Conservation (phyloP, 2,888 invertebrate species). For the Scelioninae gen. 1 region DNA sequence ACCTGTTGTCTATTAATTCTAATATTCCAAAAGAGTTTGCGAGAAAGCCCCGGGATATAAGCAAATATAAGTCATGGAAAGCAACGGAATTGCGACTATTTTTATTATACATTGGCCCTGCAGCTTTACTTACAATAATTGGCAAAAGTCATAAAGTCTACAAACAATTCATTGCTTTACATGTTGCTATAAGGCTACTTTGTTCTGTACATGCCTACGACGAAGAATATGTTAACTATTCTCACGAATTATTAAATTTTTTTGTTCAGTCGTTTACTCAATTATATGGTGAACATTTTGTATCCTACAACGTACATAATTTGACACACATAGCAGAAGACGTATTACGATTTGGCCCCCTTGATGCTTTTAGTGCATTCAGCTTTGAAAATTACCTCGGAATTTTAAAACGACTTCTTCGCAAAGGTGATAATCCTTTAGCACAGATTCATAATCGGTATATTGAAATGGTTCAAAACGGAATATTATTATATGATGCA, state of each 20-base stretch:
- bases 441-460: slow-evolving; percentile 12
- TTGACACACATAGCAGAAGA: slow-evolving; percentile 71
- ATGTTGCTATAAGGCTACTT: slow-evolving; percentile 70
- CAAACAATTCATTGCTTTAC: slow-evolving; percentile 71
- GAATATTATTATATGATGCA: background rate
- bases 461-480: slow-evolving; percentile 3
- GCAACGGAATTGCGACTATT: slow-evolving; percentile 73
- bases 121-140: slow-evolving; percentile 65
- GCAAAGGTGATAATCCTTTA: slow-evolving; percentile 64
- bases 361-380: slow-evolving; percentile 73
- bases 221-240: background rate
- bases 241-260: slow-evolving; percentile 59
- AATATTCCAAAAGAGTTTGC: slow-evolving; percentile 71
- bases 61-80: slow-evolving; percentile 71
- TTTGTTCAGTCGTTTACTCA: slow-evolving; percentile 68
- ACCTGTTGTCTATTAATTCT: slow-evolving; percentile 26
- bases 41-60: slow-evolving; percentile 68
- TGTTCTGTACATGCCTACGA: slow-evolving; percentile 30
- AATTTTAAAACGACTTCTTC: slow-evolving; percentile 61
- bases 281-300: slow-evolving; percentile 68
- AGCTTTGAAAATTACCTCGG: slow-evolving; percentile 69
- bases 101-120: slow-evolving; percentile 73
- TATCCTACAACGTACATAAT: slow-evolving; percentile 72
- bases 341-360: slow-evolving; percentile 62
- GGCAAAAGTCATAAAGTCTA: slow-evolving; percentile 50